Evolutionary conservation across 2,888 invertebrate species (phyloP).

Genomic region (Lysandra coridon): DNA sequence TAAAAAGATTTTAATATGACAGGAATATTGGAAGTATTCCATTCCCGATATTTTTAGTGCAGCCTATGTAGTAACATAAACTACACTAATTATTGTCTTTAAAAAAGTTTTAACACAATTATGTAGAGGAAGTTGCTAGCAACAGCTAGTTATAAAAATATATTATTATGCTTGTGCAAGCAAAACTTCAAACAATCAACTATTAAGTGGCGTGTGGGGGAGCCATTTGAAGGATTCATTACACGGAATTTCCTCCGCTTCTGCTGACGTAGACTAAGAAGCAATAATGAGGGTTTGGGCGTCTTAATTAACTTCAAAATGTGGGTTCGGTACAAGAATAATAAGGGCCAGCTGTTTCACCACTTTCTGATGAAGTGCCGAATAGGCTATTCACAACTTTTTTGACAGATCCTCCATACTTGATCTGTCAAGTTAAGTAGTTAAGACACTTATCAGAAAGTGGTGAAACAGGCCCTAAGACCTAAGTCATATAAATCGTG

Average conservation of each 20-base stretch:
- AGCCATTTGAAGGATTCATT: slow-evolving; percentile 17
- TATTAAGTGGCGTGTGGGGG: slow-evolving; percentile 18
- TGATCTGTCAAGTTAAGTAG: no score
- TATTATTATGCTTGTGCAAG: background rate
- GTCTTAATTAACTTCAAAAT: slow-evolving; percentile 21
- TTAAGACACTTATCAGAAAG: no score
- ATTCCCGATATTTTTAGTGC: no score
- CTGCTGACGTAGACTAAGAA: slow-evolving; percentile 8
- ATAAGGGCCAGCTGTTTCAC: background rate
- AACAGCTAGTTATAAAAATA: slow-evolving; percentile 2
- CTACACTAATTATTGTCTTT: no score
- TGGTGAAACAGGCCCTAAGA: no score
- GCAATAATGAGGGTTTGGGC: slow-evolving; percentile 17
- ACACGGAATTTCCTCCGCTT: background rate
- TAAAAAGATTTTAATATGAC: no score
- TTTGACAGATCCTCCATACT: no score
- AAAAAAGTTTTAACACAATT: background rate
- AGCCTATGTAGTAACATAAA: no score
- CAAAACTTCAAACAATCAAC: slow-evolving; percentile 14
- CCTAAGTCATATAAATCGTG: background rate
- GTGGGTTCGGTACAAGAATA: background rate
- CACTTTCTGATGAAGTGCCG: no score
- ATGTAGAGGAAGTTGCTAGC: background rate
- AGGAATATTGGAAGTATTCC: no score
- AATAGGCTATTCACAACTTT: no score